Evolutionary conservation across 2,797 vertebrate genomes (phyloP).

Genomic region (Phrynocephalus forsythii): DNA sequence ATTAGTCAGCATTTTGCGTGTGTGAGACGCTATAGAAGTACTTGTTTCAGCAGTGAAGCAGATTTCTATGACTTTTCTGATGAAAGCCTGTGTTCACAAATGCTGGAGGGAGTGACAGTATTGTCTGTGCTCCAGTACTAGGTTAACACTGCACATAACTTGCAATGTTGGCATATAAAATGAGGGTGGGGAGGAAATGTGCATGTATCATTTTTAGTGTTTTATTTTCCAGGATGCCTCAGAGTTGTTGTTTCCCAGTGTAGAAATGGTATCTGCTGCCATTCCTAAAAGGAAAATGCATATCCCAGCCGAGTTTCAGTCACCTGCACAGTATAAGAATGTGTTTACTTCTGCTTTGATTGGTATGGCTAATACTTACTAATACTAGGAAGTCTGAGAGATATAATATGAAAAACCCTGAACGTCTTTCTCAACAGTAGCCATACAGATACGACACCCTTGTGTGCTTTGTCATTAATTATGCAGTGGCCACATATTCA

Average conservation of each 20-base stretch:
- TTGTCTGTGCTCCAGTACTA: neutral
- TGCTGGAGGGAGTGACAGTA: neutral
- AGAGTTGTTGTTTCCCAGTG: constrained; percentile 76
- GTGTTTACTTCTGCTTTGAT: constrained; percentile 78
- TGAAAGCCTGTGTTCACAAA: neutral
- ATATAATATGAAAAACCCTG: neutral
- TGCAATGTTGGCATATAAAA: neutral
- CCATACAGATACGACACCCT: neutral
- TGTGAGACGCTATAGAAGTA: neutral
- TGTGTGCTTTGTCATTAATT: neutral
- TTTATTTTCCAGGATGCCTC: constrained; percentile 69
- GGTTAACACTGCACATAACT: neutral
- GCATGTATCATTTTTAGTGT: neutral
- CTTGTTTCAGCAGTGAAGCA: neutral
- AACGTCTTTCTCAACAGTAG: neutral
- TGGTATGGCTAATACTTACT: constrained; percentile 63
- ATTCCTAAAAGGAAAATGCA: constrained; percentile 73
- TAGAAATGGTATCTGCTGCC: constrained; percentile 45
- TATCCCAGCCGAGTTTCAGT: constrained; percentile 77
- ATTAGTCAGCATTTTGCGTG: neutral
- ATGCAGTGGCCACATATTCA: neutral
- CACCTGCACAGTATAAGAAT: constrained; percentile 78
- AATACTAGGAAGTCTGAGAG: too few relatives aligned
- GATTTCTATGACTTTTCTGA: neutral
- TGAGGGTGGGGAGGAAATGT: neutral